Percentiles rank a stretch among this genome's conserved stretches.
Evolutionary conservation across 2,797 vertebrate genomes (phyloP).

Genomic region (Numenius phaeopus): DNA sequence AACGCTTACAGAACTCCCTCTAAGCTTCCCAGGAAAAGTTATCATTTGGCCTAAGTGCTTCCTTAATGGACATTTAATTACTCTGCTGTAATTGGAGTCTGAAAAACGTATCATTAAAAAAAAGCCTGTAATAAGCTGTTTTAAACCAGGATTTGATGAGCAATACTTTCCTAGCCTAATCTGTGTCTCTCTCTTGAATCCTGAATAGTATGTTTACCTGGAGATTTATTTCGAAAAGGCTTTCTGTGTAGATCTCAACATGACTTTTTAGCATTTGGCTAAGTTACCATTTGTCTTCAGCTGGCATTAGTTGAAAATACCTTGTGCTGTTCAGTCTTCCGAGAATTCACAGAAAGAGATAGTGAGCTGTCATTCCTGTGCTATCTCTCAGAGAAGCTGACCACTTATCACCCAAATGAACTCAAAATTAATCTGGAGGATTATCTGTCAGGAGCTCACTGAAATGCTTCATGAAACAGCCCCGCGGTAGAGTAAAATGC

Average conservation of each 20-base stretch:
- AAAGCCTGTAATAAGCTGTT: not conserved
- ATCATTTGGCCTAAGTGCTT: not conserved
- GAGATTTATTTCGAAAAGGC: not conserved
- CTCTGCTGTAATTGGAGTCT: not conserved
- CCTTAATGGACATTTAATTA: slow-evolving; percentile 17
- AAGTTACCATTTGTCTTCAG: not conserved
- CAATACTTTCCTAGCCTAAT: not conserved
- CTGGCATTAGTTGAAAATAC: not conserved
- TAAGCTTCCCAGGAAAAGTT: not conserved
- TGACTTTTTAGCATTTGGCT: not conserved
- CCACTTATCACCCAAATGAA: not conserved
- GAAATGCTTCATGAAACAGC: not conserved
- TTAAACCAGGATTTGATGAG: not conserved
- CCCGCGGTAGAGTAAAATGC: not conserved
- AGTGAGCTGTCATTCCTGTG: not conserved
- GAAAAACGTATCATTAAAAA: not conserved
- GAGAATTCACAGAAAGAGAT: not conserved
- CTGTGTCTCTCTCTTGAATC: not conserved
- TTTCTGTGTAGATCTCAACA: not conserved
- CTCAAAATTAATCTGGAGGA: slow-evolving; percentile 19
- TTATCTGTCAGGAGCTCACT: not conserved
- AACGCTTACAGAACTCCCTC: not conserved
- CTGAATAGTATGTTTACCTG: not conserved
- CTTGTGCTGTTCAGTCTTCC: not conserved
- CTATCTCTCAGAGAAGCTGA: not conserved